Conservation (phyloP, 2,113 vertebrate species). For the Tachysurus vachellii region DNA sequence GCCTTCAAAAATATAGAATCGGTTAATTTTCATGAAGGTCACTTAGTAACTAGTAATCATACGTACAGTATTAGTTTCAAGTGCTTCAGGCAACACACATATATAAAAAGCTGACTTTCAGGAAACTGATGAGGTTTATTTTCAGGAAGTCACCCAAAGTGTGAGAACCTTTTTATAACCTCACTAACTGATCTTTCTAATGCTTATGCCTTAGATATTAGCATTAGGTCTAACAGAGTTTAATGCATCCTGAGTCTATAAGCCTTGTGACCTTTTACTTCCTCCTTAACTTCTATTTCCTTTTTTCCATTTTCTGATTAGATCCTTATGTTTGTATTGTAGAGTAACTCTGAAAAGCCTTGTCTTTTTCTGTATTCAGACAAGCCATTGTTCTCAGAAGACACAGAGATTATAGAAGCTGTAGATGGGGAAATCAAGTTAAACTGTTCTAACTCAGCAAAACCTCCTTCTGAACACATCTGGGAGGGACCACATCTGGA, state of each 20-base stretch:
- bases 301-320: neutral
- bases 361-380: neutral
- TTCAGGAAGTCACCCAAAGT: neutral
- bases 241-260: neutral
- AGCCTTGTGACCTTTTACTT: neutral
- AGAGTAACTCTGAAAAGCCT: neutral
- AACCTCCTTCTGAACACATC: neutral
- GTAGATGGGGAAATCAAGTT: neutral
- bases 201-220: neutral
- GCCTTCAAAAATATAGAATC: no score
- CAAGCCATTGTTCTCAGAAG: neutral
- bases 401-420: neutral
- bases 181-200: neutral
- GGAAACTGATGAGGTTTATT: neutral
- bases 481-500: neutral
- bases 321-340: neutral
- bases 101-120: no score
- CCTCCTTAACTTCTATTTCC: neutral
- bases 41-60: neutral
- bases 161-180: neutral
- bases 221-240: neutral
- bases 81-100: neutral
- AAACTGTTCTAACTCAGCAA: slow-evolving; percentile 27
- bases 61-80: neutral
- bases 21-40: neutral